Percentiles rank a stretch among this genome's conserved stretches.
Evolutionary conservation across 2,797 vertebrate genomes (phyloP).

Genomic region (Micropoecilia bifurca): DNA sequence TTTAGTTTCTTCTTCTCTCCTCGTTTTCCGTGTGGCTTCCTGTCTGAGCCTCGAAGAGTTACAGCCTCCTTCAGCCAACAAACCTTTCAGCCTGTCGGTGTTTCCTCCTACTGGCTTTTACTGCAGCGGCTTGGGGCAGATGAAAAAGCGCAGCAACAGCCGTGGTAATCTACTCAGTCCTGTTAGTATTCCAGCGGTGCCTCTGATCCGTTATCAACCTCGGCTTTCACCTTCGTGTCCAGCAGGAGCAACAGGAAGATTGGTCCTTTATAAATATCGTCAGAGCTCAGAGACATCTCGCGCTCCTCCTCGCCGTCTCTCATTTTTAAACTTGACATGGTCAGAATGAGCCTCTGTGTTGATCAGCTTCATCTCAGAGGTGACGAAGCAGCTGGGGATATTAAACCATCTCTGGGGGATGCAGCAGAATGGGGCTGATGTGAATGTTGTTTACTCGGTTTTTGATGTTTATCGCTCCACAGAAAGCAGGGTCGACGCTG

Average conservation of each 20-base stretch:
- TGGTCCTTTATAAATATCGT: constrained; percentile 52
- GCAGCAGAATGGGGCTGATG: background rate
- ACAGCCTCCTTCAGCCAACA: constrained; percentile 55
- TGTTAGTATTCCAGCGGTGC: constrained; percentile 66
- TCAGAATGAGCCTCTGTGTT: constrained; percentile 36
- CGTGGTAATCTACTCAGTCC: constrained; percentile 56
- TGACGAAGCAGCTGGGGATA: constrained; percentile 38
- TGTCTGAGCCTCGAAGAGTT: constrained; percentile 60
- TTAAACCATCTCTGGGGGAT: constrained; percentile 41
- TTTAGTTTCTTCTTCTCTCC: constrained; percentile 20
- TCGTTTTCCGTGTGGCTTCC: constrained; percentile 37
- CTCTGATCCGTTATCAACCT: constrained; percentile 63
- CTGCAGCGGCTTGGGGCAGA: constrained; percentile 57
- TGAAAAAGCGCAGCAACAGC: constrained; percentile 43
- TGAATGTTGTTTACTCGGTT: constrained; percentile 40
- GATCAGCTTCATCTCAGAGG: constrained; percentile 53
- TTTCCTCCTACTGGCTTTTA: constrained; percentile 53
- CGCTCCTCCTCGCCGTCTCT: constrained; percentile 32
- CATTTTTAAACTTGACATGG: constrained; percentile 64
- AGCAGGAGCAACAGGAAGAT: constrained; percentile 48
- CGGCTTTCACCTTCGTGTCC: constrained; percentile 63
- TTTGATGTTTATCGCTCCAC: constrained; percentile 39
- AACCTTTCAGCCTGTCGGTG: constrained; percentile 42
- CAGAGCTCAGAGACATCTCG: constrained; percentile 33
- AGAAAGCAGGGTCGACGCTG: constrained; percentile 2